Evolutionary conservation across 2,888 invertebrate genomes (phyloP), one percentile per base, ranked within the genome.

Genomic region (Brenthis ino): DNA sequence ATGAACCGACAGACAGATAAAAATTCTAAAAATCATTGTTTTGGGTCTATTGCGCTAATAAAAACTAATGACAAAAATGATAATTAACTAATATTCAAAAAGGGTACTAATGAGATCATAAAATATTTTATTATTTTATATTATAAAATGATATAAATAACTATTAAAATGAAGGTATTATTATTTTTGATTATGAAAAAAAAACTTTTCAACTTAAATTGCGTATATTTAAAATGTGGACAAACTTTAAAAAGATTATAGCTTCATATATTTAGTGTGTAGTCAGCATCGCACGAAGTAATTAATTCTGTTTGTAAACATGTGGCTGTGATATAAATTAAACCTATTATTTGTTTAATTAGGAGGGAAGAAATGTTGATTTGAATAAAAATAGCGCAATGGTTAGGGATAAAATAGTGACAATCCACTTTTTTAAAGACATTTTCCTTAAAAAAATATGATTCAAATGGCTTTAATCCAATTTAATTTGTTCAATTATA

Each of bases 291-390:
- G 70, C 71, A 70, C 70, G 51, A 72, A 73, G 72, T 78, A 77
- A 78, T 79, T 79, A 78, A 76, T 75, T 78, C 71, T 72, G 74
- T 77, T 78, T 79, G 77, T 77, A 76, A 78, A 79, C 78, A 78
- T 76, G 77, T 78, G 77, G 76, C 71, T 65, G 68, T 70, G 67
- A 72, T 70, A 69, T 74, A 74, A 76, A 77, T 77, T 78, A 74
- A 74, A 74, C 72, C 74, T 74, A 74, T 78, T 77, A 72, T 72
- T 70, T 71, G 68, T 68, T 68, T 72, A 71, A 72, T 71, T 68
- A 71, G 69, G 28, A 57, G 48, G 64, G 66, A 64, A 55, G 60
- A 61, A 37, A 61, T 67, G 12, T 61, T 47, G 47, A 53, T 33
- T 60, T 50, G 56, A 56, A 24, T 67, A 67, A 67, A 67, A 67